Evolutionary conservation across 1,140 invertebrate genomes (phyloP).

Genomic region (Copidosoma floridanum): DNA sequence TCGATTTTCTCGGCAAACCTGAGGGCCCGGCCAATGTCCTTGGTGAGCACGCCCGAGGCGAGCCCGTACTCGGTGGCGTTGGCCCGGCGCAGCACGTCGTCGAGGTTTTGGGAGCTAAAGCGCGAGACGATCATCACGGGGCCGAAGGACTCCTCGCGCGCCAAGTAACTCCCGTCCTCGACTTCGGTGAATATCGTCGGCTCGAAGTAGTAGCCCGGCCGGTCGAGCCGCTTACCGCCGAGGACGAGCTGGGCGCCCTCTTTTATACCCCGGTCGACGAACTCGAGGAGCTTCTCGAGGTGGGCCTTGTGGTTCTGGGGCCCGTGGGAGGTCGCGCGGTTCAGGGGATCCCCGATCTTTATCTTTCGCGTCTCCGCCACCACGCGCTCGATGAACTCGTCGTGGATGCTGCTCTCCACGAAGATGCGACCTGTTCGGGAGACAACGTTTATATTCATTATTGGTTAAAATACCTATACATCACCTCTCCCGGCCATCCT

Average conservation of each 20-base stretch:
- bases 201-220: constrained; percentile 82
- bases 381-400: constrained; percentile 79
- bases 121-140: constrained; percentile 94
- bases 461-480: neutral
- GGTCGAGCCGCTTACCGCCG: constrained; percentile 75
- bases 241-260: constrained; percentile 83
- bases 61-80: constrained; percentile 92
- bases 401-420: constrained; percentile 87
- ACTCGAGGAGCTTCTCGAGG: constrained; percentile 81
- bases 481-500: no score
- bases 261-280: constrained; percentile 63
- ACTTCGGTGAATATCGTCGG: constrained; percentile 92
- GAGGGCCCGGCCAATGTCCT: constrained; percentile 83
- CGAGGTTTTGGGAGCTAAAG: constrained; percentile 79
- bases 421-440: constrained; percentile 74
- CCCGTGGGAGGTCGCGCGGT: constrained; percentile 84
- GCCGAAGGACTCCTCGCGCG: constrained; percentile 93
- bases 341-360: constrained; percentile 85
- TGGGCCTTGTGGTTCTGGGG: constrained; percentile 94
- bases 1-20: constrained; percentile 84
- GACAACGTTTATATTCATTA: neutral
- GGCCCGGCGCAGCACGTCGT: constrained; percentile 80
- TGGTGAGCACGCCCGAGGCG: constrained; percentile 90
- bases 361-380: constrained; percentile 86
- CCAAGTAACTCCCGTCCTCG: constrained; percentile 86